Percentiles rank a stretch among this genome's conserved stretches.
Conservation (phyloP, 2,113 vertebrate species). For the Athene cunicularia region DNA sequence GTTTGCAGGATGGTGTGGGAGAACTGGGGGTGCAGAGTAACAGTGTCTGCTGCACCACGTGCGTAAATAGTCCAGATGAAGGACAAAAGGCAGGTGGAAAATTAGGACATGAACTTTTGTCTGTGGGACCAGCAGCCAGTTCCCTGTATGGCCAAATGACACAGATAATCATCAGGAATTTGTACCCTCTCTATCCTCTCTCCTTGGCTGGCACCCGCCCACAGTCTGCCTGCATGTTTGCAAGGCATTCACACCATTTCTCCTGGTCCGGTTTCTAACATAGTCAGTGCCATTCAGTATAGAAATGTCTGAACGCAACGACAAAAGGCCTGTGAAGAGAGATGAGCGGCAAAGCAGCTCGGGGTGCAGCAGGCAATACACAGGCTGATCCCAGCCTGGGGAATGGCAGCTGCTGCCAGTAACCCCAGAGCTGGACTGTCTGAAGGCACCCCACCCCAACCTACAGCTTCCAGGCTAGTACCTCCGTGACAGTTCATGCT, state of each 20-base stretch:
- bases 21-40: not conserved
- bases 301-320: rapidly evolving
- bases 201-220: not conserved
- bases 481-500: rapidly evolving
- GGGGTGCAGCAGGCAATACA: not conserved
- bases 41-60: rapidly evolving
- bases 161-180: not conserved
- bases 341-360: not conserved
- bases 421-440: not conserved
- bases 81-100: slow-evolving; percentile 16
- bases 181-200: not conserved
- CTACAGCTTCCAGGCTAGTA: not conserved
- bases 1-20: not conserved
- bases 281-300: not conserved
- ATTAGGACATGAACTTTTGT: not conserved
- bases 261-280: rapidly evolving
- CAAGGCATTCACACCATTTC: not conserved
- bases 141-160: not conserved
- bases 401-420: not conserved
- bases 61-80: not conserved
- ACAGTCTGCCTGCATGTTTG: not conserved
- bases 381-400: not conserved
- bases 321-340: not conserved
- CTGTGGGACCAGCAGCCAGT: not conserved
- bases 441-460: not conserved